Base-by-base conservation (phyloP, 2,113 vertebrate genomes). In the Columba janthina region DNA sequence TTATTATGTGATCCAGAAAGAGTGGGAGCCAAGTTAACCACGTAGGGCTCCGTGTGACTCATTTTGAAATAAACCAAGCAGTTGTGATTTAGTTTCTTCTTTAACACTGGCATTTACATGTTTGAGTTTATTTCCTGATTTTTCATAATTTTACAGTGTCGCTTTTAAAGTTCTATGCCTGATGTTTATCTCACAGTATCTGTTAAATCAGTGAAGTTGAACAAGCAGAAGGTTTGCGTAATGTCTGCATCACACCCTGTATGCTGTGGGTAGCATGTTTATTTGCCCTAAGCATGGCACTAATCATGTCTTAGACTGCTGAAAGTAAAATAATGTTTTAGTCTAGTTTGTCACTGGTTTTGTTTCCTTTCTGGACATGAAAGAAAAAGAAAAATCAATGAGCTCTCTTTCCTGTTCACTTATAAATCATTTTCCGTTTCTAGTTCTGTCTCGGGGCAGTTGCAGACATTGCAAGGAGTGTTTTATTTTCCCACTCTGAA, bases 361-460 rank as follows among this genome's bases (percentile, higher is more conserved):
- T 78, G 83, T 96, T 92, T 92, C 79, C 31, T 86, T 95, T 88
- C 65, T 93, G 83, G 42, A 81, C 65, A 38, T 60, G 65, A 66
- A 84, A 66, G 50, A 67, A 90, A 53, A 79, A 62, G 44, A 93
- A 95, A 93, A 94, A 86, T 78, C 82, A 69, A 65, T 93, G 61
- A 69, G 34, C 16, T 36, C 34, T 85, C 46, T 90, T 65, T 78
- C 32, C 38, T 31, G 26, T 58, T 91, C 22, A 17, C 74, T 94
- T 84, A 54, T 77, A 92, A 96, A 96, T 90, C 18, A 88, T 93
- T 88, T 93, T 86, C 48, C 42, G 51, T 88, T 80, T 93, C 85
- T 84, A 60, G 40, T 93, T 94, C 72, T 89, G 42, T 84, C 53
- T 94, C 29, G 7, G 21, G 71, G 62, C 75, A 53, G 19, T 93